Conservation (phyloP, 2,113 vertebrate species). For the Hippotragus niger region DNA sequence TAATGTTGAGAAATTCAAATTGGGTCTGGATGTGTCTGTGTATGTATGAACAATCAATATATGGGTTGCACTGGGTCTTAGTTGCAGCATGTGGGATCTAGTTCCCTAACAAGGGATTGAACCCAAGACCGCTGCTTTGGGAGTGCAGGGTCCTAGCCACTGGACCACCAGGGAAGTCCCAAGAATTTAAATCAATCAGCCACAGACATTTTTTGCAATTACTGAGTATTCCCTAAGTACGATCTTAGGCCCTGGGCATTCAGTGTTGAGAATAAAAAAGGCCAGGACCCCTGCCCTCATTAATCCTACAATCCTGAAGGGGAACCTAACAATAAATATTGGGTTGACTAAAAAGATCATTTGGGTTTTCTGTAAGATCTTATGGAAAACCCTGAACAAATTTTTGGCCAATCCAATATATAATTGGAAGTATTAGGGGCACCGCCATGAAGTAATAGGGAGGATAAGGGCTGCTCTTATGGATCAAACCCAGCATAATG, state of each 20-base stretch:
- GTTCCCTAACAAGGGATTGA: not conserved
- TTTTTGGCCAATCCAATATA: not conserved
- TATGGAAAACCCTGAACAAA: not conserved
- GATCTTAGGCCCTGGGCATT: not conserved
- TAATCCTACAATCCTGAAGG: not conserved
- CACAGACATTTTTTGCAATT: not conserved
- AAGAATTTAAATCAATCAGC: not conserved
- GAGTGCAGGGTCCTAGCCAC: not conserved
- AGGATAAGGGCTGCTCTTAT: not conserved
- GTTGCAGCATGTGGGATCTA: not conserved
- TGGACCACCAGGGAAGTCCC: not conserved
- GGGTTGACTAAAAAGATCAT: not conserved
- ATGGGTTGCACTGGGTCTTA: not conserved
- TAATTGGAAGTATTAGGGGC: not conserved
- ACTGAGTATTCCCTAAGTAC: not conserved
- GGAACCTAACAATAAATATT: not conserved
- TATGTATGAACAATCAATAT: not conserved
- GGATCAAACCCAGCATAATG: not conserved
- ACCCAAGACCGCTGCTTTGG: not conserved
- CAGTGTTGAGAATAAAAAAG: not conserved
- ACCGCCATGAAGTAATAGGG: accelerated
- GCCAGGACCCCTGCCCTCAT: not conserved
- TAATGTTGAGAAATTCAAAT: not conserved
- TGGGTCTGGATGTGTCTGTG: not conserved
- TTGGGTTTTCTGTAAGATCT: not conserved